These are phyloP conservation scores for Charina bottae DNA, from an alignment of 2,113 vertebrate genomes.

Conservation along the genomic window DNA sequence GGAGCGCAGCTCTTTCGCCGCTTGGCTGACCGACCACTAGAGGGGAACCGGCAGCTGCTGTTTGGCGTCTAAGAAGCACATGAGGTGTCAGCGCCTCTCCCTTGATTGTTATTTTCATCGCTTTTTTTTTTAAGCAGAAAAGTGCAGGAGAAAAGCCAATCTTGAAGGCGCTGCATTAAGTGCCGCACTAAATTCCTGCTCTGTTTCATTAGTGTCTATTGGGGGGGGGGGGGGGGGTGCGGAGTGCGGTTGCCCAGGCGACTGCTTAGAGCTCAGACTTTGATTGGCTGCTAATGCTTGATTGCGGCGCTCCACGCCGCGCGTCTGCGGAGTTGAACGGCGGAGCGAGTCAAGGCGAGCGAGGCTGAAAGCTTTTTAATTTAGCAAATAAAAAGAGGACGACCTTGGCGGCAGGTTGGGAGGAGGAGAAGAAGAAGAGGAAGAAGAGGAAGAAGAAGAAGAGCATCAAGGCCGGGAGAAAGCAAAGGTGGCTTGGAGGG, in stretches of 20 bases:
- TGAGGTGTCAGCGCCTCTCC: neutral
- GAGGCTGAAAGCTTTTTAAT: slow-evolving; percentile 61
- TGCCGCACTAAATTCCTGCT: slow-evolving; percentile 4
- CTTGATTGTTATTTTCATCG: neutral
- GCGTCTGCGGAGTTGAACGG: slow-evolving; percentile 61
- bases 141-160: slow-evolving; percentile 33
- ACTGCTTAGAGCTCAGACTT: slow-evolving; percentile 67
- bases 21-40: neutral
- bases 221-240: slow-evolving; percentile 45
- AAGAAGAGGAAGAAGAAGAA: slow-evolving; percentile 18
- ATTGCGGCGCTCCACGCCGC: slow-evolving; percentile 69
- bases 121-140: slow-evolving; percentile 48
- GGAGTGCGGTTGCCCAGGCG: slow-evolving; percentile 69
- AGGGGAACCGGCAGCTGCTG: slow-evolving; percentile 2
- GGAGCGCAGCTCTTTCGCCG: neutral
- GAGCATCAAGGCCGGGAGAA: slow-evolving; percentile 23
- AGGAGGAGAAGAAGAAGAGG: slow-evolving; percentile 15
- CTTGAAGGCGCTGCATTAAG: slow-evolving; percentile 31
- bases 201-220: slow-evolving; percentile 63
- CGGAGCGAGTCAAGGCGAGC: slow-evolving; percentile 55
- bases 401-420: slow-evolving; percentile 52
- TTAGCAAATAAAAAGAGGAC: slow-evolving; percentile 59
- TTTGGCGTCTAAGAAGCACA: neutral
- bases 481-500: neutral
- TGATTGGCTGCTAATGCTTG: slow-evolving; percentile 72